Percentiles rank a stretch among this genome's conserved stretches.
These are phyloP conservation scores for Anoplius nigerrimus DNA, from an alignment of 2,888 invertebrate genomes.

Conservation along the genomic window DNA sequence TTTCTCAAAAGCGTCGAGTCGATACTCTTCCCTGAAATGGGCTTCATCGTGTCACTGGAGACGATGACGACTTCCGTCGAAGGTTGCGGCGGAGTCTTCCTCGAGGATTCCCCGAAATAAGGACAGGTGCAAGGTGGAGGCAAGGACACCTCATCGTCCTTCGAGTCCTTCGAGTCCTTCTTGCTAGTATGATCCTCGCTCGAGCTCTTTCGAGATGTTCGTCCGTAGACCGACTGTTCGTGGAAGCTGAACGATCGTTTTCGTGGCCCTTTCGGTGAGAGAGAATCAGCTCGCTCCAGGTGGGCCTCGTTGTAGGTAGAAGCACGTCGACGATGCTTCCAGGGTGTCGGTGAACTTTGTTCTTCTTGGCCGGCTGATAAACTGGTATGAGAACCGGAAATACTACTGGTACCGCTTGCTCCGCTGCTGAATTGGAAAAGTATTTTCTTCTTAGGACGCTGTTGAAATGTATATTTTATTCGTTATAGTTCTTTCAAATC, in stretches of 20 bases:
- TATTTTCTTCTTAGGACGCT: no score
- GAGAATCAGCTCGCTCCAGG: constrained; percentile 70
- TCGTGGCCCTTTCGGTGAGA: constrained; percentile 71
- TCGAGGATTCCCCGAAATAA: constrained; percentile 85
- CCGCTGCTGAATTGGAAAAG: constrained; percentile 50
- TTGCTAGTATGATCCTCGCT: constrained; percentile 40
- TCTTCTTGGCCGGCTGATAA: constrained; percentile 58
- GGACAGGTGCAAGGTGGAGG: constrained; percentile 89
- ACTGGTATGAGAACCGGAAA: constrained; percentile 62
- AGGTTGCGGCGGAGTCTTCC: constrained; percentile 74
- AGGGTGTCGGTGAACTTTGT: constrained; percentile 44
- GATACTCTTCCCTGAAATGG: constrained; percentile 46
- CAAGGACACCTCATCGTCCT: constrained; percentile 63
- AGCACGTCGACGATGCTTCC: constrained; percentile 72
- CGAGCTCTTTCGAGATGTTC: constrained; percentile 41
- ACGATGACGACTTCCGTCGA: constrained; percentile 78
- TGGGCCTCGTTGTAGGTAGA: constrained; percentile 77
- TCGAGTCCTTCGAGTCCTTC: constrained; percentile 13
- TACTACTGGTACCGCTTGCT: constrained; percentile 59
- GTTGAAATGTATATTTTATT: no score
- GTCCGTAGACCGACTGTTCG: constrained; percentile 65
- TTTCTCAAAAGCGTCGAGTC: constrained; percentile 46
- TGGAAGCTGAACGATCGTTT: constrained; percentile 77
- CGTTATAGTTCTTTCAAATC: no score
- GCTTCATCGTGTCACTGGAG: constrained; percentile 77